Evolutionary conservation across 2,113 vertebrate species (phyloP).

Genomic region (Grallaria varia): DNA sequence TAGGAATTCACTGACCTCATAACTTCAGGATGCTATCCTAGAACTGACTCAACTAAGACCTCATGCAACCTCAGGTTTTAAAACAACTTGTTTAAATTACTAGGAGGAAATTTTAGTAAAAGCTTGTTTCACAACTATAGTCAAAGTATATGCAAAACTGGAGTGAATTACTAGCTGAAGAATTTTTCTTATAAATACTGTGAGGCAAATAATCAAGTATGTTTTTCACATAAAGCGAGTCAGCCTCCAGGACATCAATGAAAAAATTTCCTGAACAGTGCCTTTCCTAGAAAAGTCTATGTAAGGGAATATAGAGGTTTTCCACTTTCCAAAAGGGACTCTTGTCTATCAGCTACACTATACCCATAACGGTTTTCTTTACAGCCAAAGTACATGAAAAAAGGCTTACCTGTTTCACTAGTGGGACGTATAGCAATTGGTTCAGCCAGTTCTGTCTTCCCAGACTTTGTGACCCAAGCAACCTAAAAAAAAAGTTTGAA

Average conservation of each 20-base stretch:
- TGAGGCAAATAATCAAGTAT: not conserved
- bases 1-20: not conserved
- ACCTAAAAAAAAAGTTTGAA: constrained; percentile 73
- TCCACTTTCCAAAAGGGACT: not conserved
- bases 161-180: not conserved
- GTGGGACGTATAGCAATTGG: constrained; percentile 95
- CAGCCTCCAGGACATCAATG: not conserved
- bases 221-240: not conserved
- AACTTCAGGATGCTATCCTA: not conserved
- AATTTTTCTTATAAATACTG: not conserved
- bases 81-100: not conserved
- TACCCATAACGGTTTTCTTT: not conserved
- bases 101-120: not conserved
- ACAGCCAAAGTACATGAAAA: not conserved
- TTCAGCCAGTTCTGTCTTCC: constrained; percentile 95
- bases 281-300: not conserved
- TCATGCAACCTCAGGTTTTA: not conserved
- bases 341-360: not conserved
- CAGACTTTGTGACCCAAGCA: constrained; percentile 98
- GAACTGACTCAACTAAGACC: not conserved
- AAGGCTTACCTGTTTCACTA: constrained; percentile 89
- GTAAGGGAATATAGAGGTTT: not conserved
- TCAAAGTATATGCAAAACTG: not conserved
- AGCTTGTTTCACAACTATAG: not conserved
- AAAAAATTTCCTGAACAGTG: not conserved